Conservation (phyloP, 2,113 vertebrate species). For the Pituophis catenifer region DNA sequence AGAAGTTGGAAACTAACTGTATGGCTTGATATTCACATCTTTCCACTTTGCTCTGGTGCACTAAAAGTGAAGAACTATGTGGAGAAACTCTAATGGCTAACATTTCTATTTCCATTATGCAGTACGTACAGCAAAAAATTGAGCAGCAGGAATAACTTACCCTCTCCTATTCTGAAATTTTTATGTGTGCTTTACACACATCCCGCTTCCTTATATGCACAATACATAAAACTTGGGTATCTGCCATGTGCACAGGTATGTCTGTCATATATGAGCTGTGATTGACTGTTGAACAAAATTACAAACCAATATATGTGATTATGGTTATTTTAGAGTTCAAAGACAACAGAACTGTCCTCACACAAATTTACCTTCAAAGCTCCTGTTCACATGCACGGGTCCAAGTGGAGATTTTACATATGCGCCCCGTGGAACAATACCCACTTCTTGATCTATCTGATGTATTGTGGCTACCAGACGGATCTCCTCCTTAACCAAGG, state of each 20-base stretch:
- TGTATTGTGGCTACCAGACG: constrained; percentile 80
- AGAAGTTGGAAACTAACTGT: not conserved
- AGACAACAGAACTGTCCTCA: constrained; percentile 13
- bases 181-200: not conserved
- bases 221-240: not conserved
- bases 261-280: not conserved
- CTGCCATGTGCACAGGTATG: not conserved
- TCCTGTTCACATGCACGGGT: constrained; percentile 78
- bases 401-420: constrained; percentile 81
- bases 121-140: not conserved
- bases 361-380: constrained; percentile 82
- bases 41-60: not conserved
- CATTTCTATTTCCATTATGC: not conserved
- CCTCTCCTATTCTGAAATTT: constrained; percentile 16
- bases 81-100: constrained; percentile 12
- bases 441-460: constrained; percentile 81
- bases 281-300: not conserved
- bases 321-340: constrained; percentile 32
- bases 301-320: not conserved
- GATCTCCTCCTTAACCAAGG: constrained; percentile 80
- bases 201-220: not conserved
- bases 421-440: constrained; percentile 84
- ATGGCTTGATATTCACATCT: not conserved
- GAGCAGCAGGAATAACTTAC: not conserved
- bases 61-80: not conserved